Base-by-base conservation (phyloP, 2,113 vertebrate species). In the Tringa solitaria region DNA sequence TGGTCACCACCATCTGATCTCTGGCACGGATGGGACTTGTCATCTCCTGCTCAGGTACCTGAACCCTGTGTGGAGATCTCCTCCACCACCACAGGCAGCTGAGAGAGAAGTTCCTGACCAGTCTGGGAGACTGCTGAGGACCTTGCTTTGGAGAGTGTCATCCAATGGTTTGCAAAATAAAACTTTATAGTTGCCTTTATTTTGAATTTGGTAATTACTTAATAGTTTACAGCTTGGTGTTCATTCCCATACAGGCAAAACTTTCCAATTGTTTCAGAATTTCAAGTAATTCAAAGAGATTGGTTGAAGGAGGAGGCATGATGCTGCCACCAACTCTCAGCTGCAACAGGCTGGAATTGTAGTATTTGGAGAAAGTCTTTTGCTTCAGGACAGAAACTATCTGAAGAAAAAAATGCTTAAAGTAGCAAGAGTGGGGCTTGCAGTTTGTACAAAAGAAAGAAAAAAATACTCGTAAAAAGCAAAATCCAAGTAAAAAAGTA, bases 101-200 rank as follows among this genome's bases (percentile, higher is more conserved):
- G 69, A 69, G 14, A 32, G 54, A 70, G 50, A 65, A 46, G 10
- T 2, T 87, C 27, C 15, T 4, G 4, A 28, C 4, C 57, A 69
- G 19, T 2, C 43, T 59, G 37, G 33, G 68, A 53, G 12, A 9
- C 8, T 2, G 0, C 1, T 21, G n/a, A 59, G 64, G 37, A 41
- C 27, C 8, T 2, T 1, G 6, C 5, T 56, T 84, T 33, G 56
- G 11, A 57, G 20, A 33, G 13, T 16, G 1, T 32, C 43, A 32
- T 5, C 39, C 24, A 70, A 12, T 7, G 18, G 23, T 77, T 41
- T 81, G 41, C 14, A 53, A 5, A n/a, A 6, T 20, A 53, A 68
- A 6, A 1, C 9, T 45, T 48, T 14, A 9, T 15, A 67, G 11
- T 21, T 59, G 3, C 2, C 12, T 60, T 51, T 51, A 26, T 37